These are phyloP conservation scores for Endomychus coccineus DNA, from an alignment of 2,888 invertebrate species.

Conservation along the genomic window DNA sequence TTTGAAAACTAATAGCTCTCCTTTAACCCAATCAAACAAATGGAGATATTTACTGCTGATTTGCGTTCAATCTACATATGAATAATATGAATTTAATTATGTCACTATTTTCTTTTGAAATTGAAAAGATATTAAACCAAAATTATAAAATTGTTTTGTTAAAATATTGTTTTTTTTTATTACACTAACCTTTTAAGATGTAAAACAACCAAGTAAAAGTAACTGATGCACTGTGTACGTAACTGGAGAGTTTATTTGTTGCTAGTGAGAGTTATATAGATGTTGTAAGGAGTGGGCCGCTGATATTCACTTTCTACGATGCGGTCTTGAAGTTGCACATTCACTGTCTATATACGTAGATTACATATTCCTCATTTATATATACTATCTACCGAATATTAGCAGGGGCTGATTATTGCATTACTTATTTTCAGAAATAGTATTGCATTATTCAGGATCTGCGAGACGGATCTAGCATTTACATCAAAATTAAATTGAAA, in stretches of 20 bases:
- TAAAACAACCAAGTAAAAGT: too few relatives aligned
- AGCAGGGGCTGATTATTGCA: constrained; percentile 7
- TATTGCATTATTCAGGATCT: constrained; percentile 13
- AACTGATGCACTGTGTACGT: constrained; percentile 12
- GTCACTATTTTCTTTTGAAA: too few relatives aligned
- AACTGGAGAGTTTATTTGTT: constrained; percentile 8
- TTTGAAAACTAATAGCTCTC: too few relatives aligned
- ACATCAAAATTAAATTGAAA: too few relatives aligned
- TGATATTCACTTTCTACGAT: constrained; percentile 14
- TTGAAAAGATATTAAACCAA: too few relatives aligned
- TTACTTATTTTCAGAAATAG: constrained; percentile 9
- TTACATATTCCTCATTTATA: constrained; percentile 8
- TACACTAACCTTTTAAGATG: too few relatives aligned
- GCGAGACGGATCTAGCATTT: background rate
- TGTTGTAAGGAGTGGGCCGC: constrained; percentile 14
- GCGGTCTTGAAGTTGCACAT: constrained; percentile 8
- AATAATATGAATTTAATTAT: too few relatives aligned
- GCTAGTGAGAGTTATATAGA: constrained; percentile 14
- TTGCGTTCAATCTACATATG: too few relatives aligned
- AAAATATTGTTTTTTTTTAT: too few relatives aligned
- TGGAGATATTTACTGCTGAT: too few relatives aligned
- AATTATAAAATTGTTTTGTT: too few relatives aligned
- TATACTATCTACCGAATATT: constrained; percentile 8
- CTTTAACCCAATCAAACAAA: too few relatives aligned
- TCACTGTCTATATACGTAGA: constrained; percentile 12